phyloP scores from a whole-genome alignment of 2,797 vertebrate species.

The Netta rufina region DNA sequence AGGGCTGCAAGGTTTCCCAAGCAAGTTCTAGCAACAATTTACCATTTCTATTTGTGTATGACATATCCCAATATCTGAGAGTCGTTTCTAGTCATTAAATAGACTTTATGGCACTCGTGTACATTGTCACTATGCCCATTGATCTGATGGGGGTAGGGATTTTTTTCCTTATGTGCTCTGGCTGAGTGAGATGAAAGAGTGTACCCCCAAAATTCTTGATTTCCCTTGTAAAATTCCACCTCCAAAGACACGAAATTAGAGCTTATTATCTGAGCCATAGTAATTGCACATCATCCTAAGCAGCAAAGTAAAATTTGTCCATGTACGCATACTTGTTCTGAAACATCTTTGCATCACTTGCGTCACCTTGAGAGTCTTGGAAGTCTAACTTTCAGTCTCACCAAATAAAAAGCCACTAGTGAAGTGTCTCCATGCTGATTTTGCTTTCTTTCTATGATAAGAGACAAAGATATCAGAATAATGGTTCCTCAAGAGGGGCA shows the following conservation, averaged over 20 bases:
- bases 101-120: neutral
- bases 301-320: neutral
- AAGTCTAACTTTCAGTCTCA: neutral
- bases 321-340: neutral
- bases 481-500: neutral
- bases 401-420: neutral
- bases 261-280: neutral
- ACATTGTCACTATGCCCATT: neutral
- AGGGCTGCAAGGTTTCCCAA: rapidly evolving
- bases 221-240: neutral
- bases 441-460: neutral
- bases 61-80: neutral
- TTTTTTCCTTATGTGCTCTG: neutral
- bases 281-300: neutral
- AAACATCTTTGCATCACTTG: neutral
- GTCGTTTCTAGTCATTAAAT: neutral
- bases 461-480: neutral
- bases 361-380: neutral
- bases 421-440: neutral
- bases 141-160: neutral
- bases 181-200: neutral
- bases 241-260: neutral
- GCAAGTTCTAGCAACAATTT: neutral
- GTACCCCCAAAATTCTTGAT: neutral
- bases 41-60: neutral